Evolutionary conservation across 23 tunicate species (phyloP).

Genomic region (Trididemnum miniatum): DNA sequence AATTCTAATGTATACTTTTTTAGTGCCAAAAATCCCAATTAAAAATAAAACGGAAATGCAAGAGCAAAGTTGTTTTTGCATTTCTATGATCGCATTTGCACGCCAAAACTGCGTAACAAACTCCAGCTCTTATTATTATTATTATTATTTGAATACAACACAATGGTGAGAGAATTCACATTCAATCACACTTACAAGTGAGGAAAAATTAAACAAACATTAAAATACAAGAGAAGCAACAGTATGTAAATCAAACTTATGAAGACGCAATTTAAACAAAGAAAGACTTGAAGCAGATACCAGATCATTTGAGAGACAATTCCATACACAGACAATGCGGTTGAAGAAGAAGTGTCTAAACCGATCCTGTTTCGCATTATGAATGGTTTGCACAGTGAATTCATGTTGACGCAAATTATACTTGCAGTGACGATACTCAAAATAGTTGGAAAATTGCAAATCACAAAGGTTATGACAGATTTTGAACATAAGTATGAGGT

Average conservation of each 20-base stretch:
- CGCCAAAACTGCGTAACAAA: too few relatives aligned
- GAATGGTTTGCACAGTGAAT: neutral
- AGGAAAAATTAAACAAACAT: neutral
- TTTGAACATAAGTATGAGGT: neutral
- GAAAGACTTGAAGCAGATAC: neutral
- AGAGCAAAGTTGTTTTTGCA: too few relatives aligned
- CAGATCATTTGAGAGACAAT: neutral
- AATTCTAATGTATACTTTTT: too few relatives aligned
- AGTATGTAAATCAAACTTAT: neutral
- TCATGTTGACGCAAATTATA: neutral
- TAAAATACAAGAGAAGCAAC: neutral
- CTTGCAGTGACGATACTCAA: neutral
- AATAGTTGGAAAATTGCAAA: too few relatives aligned
- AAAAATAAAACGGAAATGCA: too few relatives aligned
- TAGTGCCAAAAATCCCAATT: too few relatives aligned
- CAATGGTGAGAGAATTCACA: neutral
- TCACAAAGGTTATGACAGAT: neutral
- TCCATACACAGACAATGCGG: neutral
- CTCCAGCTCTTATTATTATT: too few relatives aligned
- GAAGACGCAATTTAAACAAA: neutral
- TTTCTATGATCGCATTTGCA: too few relatives aligned
- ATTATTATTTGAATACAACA: neutral
- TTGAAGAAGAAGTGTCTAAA: neutral
- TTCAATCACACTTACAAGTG: neutral
- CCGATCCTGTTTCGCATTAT: neutral